Conservation (phyloP, 2,888 invertebrate genomes). For the Pantelozetes paolii region DNA sequence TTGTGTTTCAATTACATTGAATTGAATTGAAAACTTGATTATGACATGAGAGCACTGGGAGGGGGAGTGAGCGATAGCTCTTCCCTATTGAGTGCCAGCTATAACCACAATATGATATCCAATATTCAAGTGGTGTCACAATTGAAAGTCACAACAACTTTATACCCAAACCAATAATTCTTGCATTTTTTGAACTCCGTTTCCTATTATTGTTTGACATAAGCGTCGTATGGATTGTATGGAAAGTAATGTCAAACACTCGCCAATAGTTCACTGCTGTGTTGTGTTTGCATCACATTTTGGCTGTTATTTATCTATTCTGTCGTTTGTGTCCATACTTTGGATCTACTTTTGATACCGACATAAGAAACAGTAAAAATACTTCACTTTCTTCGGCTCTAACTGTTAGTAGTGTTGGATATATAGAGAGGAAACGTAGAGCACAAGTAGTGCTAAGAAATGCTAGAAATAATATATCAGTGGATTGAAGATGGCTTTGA, state of each 20-base stretch:
- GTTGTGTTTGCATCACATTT: not conserved
- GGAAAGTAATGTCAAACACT: constrained; percentile 16
- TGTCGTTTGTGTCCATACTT: not conserved
- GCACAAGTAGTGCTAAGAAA: not conserved
- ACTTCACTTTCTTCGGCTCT: not conserved
- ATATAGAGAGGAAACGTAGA: not conserved
- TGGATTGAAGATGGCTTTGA: constrained; percentile 28
- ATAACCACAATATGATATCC: not conserved
- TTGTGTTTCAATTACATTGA: constrained; percentile 4
- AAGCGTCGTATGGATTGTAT: constrained; percentile 4
- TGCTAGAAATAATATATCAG: constrained; percentile 22
- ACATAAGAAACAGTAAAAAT: not conserved
- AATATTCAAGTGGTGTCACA: constrained; percentile 8
- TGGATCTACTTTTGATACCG: not conserved
- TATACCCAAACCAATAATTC: not conserved
- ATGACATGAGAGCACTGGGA: not conserved
- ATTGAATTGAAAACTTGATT: not conserved
- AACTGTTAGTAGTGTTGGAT: not conserved
- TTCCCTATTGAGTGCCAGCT: not conserved
- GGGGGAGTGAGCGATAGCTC: too few species aligned
- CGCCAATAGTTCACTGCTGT: not conserved
- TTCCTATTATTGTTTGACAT: not conserved
- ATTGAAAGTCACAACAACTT: not conserved
- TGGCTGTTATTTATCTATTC: too few species aligned
- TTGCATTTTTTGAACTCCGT: not conserved